Evolutionary conservation across 30 jellyfish, hydroid and myxozoan genomes (phyloP), one percentile per base, ranked within the genome.

Genomic region (Mastigias papua): DNA sequence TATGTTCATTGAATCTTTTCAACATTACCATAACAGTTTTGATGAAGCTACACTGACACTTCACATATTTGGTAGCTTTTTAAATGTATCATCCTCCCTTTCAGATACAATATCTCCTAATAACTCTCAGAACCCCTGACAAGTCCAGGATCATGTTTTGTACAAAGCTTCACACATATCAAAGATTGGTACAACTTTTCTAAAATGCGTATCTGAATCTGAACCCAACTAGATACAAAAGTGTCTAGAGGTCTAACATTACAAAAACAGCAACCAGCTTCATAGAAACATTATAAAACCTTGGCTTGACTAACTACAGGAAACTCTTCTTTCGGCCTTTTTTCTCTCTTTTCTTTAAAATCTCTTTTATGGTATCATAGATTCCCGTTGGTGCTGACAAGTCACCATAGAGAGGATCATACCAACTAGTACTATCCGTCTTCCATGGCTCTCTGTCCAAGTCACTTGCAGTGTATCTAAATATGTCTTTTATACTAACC

Each of bases 351-450:
- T 73, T 95, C 84, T 89, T 93, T 34, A 93, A 87, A 34, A 93
- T 80, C 66, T 94, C 95, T 48, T 95, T 80, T 28, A 95, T 95
- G n/a, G 96, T 49, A 48, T 95, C 98, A 81, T 85, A 95, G 23
- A 88, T 90, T 19, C 99, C 99, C 15, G 99, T 95, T 0, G 96
- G 97, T 2, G 96, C 92, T 10, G 99, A 80, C 2, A 95, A 92
- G 58, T 95, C 97, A 4, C 99, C 99, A 86, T 95, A 95, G 62
- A 95, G 79, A 19, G 99, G 99, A 75, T 89, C 97, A 78, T 84
- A 89, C 97, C 97, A 90, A 73, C 97, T 89, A 0, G 93, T 88
- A 72, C 93, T 84, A 57, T 94, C 97, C 30, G 97, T 89, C 60
- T 82, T 89, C 97, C 97, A 89, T 20, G 97, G 97, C 31, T 87